Evolutionary conservation across 1,140 invertebrate species (phyloP), one percentile per base, ranked within the genome.

Genomic region (Diorhabda sublineata): DNA sequence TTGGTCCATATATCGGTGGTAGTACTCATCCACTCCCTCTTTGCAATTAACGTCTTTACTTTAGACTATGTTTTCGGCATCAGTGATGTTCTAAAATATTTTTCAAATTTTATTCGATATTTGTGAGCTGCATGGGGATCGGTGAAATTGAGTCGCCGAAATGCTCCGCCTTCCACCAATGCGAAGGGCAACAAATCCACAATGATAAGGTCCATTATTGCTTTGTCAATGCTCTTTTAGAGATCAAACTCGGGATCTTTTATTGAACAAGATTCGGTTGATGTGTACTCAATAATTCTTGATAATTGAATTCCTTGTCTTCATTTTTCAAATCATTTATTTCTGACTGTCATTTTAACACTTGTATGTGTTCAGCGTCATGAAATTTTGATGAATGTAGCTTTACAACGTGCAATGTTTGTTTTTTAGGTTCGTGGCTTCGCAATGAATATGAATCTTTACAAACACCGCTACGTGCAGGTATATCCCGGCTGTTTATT

Each of bases 101-200:
- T 78, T 72, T 77, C 73, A 45, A 71, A 76, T 63, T 78, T 78
- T 42, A 69, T 58, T 41, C 69, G 42, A 66, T 75, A 77, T 62
- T 71, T 74, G 42, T 61, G 71, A 69, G 56, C 11, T 44, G 63
- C 70, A 45, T 61, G 58, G 47, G 76, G 74, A 71, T 78, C 77
- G 43, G 62, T 67, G 45, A 77, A 76, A 74, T 78, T 77, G 26
- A 78, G 71, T 68, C 75, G 42, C 52, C 57, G 52, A 43, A 78
- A 77, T 68, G 75, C 69, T 66, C 75, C 73, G 59, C 76, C 67
- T 72, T 77, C 73, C 5, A 78, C 71, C 11, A 75, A 72, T 43
- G 68, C 42, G 61, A 77, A 78, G 5, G 75, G 76, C 8, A 77
- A 71, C 76, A 77, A 76, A 58, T 77, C 76, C 2, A 77, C 76